A percentile compares a stretch with the other conserved stretches of the same genome.
Evolutionary conservation across 1,140 invertebrate genomes (phyloP).

Genomic region (Pentalonia nigronervosa): DNA sequence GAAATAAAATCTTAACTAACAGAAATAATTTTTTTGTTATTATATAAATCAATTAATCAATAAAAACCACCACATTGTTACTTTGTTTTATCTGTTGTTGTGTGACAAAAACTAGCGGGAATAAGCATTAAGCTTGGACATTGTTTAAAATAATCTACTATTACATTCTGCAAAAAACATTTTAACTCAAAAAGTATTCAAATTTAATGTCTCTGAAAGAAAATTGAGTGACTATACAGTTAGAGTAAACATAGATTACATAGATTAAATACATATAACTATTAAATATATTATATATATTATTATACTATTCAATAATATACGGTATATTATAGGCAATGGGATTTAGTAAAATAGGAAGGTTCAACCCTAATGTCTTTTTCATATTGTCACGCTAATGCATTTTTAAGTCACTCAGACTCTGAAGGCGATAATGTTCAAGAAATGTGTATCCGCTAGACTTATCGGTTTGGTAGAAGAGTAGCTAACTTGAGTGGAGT

Average conservation of each 20-base stretch:
- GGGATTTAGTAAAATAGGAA: neutral
- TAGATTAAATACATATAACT: neutral
- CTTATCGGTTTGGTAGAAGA: neutral
- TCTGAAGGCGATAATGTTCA: conserved; percentile 28
- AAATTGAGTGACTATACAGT: too few relatives aligned
- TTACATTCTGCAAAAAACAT: too few relatives aligned
- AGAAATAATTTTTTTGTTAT: too few relatives aligned
- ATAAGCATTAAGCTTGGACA: too few relatives aligned
- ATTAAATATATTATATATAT: neutral
- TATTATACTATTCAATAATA: conserved; percentile 31
- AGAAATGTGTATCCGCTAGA: neutral
- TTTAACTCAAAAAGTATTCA: too few relatives aligned
- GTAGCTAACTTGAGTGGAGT: neutral
- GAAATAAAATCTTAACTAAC: too few relatives aligned
- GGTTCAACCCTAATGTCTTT: conserved; percentile 29
- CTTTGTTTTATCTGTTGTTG: too few relatives aligned
- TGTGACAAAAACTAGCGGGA: too few relatives aligned
- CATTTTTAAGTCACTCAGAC: conserved; percentile 25
- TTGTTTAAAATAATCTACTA: too few relatives aligned
- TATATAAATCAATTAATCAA: too few relatives aligned
- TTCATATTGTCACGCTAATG: conserved; percentile 31
- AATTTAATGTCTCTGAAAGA: too few relatives aligned
- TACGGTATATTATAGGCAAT: neutral
- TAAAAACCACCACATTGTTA: too few relatives aligned
- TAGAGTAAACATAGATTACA: neutral